These are phyloP conservation scores for Alligator sinensis DNA, from an alignment of 2,113 vertebrate genomes.

Conservation along the genomic window DNA sequence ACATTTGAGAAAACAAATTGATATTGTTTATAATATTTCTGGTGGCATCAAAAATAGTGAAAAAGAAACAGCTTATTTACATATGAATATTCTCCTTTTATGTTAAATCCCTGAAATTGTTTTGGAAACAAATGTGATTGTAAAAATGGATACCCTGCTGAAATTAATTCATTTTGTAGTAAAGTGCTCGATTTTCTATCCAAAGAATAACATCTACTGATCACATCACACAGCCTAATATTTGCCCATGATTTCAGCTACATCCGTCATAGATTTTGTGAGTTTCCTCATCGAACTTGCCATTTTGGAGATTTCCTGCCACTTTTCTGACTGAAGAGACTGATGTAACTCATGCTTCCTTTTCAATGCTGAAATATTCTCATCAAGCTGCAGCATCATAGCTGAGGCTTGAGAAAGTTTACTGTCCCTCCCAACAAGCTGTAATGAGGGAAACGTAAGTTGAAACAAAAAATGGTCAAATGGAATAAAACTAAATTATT, in stretches of 20 bases:
- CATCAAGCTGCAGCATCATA: conserved; percentile 42
- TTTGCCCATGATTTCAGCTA: background rate
- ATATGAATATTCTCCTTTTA: background rate
- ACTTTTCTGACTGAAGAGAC: conserved; percentile 31
- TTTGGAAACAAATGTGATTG: background rate
- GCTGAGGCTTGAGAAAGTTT: conserved; percentile 38
- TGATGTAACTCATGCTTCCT: conserved; percentile 34
- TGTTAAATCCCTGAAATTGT: background rate
- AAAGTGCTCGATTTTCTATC: conserved; percentile 3
- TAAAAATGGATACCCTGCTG: background rate
- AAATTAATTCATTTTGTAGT: background rate
- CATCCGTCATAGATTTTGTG: background rate
- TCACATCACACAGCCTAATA: background rate
- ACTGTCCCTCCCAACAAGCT: conserved; percentile 47
- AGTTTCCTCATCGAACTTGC: conserved; percentile 1
- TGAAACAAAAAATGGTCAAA: background rate
- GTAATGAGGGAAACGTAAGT: conserved; percentile 6
- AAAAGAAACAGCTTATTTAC: background rate
- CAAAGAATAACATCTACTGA: background rate
- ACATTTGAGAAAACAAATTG: background rate
- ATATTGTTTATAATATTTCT: background rate
- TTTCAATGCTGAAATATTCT: conserved; percentile 44
- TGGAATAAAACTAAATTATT: background rate
- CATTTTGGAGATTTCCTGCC: conserved; percentile 36
- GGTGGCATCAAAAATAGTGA: background rate